These are phyloP conservation scores for Chrosomus eos DNA, from an alignment of 2,797 vertebrate genomes.

Conservation along the genomic window DNA sequence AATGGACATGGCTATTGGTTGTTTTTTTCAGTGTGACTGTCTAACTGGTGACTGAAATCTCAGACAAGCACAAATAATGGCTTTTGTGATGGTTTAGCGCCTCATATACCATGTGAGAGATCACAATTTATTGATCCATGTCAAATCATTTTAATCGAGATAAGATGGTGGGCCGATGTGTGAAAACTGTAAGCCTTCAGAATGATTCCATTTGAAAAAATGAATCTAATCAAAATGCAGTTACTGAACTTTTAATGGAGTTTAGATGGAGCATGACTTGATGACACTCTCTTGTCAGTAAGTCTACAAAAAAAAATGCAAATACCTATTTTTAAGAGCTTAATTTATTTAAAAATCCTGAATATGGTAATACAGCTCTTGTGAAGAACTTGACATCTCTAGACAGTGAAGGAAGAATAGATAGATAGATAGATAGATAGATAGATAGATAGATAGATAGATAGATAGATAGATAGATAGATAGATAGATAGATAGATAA, in stretches of 20 bases:
- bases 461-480: neutral
- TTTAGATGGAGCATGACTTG: conserved; percentile 5
- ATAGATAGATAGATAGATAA: neutral
- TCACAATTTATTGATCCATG: conserved; percentile 26
- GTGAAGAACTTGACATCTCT: neutral
- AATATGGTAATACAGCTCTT: neutral
- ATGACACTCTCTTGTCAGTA: neutral
- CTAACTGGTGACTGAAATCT: neutral
- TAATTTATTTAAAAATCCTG: neutral
- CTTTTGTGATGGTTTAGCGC: conserved; percentile 19
- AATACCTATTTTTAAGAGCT: neutral
- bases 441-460: too few relatives aligned
- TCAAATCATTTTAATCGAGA: conserved; percentile 20
- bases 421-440: too few relatives aligned
- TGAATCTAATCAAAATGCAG: conserved; percentile 3
- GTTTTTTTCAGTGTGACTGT: neutral
- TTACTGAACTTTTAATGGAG: neutral
- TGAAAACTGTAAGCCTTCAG: conserved; percentile 6
- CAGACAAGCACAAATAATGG: conserved; percentile 1
- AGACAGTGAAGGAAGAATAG: neutral
- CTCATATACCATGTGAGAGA: neutral
- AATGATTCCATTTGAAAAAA: conserved; percentile 7
- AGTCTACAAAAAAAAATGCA: neutral
- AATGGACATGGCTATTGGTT: neutral
- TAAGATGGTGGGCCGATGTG: neutral